Evolutionary conservation across 2,888 invertebrate genomes (phyloP).

Genomic region (Fragum whitleyi): DNA sequence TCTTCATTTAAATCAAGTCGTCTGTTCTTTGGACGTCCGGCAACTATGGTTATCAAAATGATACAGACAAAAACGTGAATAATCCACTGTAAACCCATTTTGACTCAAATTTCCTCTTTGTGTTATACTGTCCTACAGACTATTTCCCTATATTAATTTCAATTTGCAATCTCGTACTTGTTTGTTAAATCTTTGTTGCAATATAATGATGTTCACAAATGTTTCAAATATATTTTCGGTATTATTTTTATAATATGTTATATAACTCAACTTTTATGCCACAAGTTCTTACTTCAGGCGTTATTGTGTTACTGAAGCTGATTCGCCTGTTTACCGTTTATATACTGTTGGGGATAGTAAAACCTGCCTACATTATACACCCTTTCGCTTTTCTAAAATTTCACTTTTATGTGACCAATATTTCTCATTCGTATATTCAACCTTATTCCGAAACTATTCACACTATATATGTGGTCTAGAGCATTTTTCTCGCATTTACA

Average conservation of each 20-base stretch:
- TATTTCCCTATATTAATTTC: no score
- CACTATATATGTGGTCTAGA: no score
- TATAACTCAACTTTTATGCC: background rate
- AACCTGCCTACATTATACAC: background rate
- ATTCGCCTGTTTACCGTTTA: background rate
- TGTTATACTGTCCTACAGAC: background rate
- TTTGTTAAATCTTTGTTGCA: background rate
- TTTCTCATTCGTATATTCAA: no score
- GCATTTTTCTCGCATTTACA: no score
- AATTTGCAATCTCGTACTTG: background rate
- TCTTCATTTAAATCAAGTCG: background rate
- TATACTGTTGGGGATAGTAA: background rate
- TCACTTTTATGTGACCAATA: no score
- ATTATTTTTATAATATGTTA: background rate
- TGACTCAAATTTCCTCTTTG: background rate
- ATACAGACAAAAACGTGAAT: background rate
- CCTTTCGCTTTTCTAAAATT: background rate
- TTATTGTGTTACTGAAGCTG: background rate
- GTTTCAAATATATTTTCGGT: background rate
- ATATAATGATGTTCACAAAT: background rate
- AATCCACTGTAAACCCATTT: slow-evolving; percentile 7
- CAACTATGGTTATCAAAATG: background rate
- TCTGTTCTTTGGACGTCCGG: background rate
- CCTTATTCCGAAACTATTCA: no score
- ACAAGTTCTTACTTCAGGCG: background rate